phyloP scores from a whole-genome alignment of 2,113 vertebrate species.

The Sigmodon hispidus region DNA sequence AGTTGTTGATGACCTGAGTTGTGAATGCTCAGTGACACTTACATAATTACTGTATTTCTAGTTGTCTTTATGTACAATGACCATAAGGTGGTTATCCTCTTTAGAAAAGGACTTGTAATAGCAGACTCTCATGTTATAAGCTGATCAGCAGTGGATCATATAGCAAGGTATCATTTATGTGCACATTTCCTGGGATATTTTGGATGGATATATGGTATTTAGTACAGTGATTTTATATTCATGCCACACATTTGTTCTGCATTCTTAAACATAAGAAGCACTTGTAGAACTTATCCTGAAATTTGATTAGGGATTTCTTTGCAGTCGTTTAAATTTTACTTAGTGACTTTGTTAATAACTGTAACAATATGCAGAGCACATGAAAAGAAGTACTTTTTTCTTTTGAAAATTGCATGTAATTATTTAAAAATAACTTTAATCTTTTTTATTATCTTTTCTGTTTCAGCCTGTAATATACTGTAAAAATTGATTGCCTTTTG shows the following conservation, averaged over 20 bases:
- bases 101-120: conserved; percentile 21
- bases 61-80: conserved; percentile 38
- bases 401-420: conserved; percentile 55
- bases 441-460: neutral
- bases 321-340: conserved; percentile 52
- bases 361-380: conserved; percentile 10
- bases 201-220: neutral
- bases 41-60: conserved; percentile 60
- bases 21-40: conserved; percentile 53
- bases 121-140: neutral
- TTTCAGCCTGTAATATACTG: neutral
- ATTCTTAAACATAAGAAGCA: neutral
- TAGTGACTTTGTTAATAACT: conserved; percentile 57
- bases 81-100: conserved; percentile 40
- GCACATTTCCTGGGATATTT: conserved; percentile 36
- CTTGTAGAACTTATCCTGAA: conserved; percentile 40
- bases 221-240: neutral
- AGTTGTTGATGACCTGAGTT: neutral
- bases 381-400: conserved; percentile 32
- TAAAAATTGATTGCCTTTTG: conserved; percentile 30
- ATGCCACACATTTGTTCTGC: neutral
- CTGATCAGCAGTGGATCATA: conserved; percentile 2
- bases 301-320: conserved; percentile 52
- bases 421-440: conserved; percentile 54
- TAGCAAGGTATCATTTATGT: neutral